Percentiles rank a stretch among this genome's conserved stretches.
phyloP scores from a whole-genome alignment of 2,888 invertebrate species.

The Agrotis segetum region DNA sequence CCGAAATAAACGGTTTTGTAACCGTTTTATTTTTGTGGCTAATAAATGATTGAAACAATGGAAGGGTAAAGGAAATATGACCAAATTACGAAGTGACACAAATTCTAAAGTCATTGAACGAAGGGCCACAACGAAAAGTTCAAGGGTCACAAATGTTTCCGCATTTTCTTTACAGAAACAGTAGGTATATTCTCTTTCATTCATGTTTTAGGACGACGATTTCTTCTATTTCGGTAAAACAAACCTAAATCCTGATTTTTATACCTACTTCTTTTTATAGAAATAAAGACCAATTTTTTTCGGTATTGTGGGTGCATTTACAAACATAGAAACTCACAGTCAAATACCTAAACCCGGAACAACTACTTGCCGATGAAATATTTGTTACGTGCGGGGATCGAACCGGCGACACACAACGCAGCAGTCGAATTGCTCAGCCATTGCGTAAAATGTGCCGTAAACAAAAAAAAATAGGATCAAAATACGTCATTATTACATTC shows the following conservation, averaged over 20 bases:
- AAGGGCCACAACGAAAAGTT: constrained; percentile 41
- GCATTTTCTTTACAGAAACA: constrained; percentile 3
- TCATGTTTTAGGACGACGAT: constrained; percentile 1
- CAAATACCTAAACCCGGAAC: too few species aligned
- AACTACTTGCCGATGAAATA: too few species aligned
- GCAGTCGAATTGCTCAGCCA: too few species aligned
- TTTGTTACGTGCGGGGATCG: too few species aligned
- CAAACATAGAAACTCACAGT: too few species aligned
- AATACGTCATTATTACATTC: not conserved
- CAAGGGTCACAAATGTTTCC: constrained; percentile 24
- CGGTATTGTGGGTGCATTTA: too few species aligned
- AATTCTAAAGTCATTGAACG: constrained; percentile 41
- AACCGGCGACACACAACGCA: too few species aligned
- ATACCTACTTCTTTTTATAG: too few species aligned
- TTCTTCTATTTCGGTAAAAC: too few species aligned
- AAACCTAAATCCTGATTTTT: not conserved
- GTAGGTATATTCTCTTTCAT: constrained; percentile 8
- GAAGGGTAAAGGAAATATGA: constrained; percentile 23
- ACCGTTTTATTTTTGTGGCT: not conserved
- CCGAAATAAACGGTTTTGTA: constrained; percentile 11
- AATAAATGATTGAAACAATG: constrained; percentile 13
- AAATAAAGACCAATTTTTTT: too few species aligned
- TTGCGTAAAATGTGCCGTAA: too few species aligned
- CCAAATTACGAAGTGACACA: constrained; percentile 21
- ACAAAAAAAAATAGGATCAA: not conserved